Conservation (phyloP, 2,113 vertebrate species). For the Bettongia penicillata region DNA sequence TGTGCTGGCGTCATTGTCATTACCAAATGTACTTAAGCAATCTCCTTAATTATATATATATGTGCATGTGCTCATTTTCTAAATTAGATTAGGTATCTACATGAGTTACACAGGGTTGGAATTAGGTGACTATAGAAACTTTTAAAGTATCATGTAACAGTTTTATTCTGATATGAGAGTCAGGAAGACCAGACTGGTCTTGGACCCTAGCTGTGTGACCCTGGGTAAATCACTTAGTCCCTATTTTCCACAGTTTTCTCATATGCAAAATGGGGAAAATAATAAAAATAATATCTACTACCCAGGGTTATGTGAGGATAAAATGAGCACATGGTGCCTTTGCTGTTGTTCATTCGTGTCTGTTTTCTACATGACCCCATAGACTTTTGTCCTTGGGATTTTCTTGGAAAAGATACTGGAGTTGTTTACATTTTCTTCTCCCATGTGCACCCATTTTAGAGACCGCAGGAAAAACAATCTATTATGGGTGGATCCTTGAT, state of each 20-base stretch:
- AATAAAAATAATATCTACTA: background rate
- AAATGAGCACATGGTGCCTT: background rate
- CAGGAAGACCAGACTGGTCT: background rate
- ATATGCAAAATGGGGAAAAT: background rate
- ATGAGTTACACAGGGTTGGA: constrained; percentile 19
- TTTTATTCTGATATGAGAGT: background rate
- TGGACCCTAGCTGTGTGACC: background rate
- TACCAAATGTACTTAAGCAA: background rate
- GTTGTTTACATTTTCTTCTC: no score
- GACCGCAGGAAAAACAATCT: no score
- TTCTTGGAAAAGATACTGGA: no score
- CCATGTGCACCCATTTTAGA: no score
- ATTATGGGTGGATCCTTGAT: no score
- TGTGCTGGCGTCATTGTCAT: background rate
- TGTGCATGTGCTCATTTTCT: background rate
- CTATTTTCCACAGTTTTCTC: background rate
- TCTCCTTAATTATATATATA: background rate
- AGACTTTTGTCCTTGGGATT: no score
- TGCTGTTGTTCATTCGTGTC: no score
- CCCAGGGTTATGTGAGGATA: background rate
- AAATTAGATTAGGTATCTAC: background rate
- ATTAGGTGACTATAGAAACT: constrained; percentile 4
- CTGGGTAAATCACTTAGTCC: background rate
- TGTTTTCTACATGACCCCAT: no score
- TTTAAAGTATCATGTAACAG: background rate